Percentiles rank a stretch among this genome's conserved stretches.
Evolutionary conservation across 37 sponge, comb jelly and placozoan genomes (phyloP).

Genomic region (Haliclona indistincta): DNA sequence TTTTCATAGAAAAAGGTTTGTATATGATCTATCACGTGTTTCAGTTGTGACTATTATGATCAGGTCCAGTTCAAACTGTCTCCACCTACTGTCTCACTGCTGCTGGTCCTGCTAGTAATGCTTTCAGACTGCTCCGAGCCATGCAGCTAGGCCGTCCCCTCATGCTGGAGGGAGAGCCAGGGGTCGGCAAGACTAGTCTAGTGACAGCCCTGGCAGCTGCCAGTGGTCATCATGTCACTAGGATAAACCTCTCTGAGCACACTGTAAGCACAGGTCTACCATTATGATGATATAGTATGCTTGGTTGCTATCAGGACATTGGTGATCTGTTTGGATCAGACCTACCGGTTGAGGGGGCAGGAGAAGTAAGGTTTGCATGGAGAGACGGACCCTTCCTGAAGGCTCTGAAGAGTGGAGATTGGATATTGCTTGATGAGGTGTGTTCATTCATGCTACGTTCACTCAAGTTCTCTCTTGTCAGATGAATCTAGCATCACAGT

Average conservation of each 20-base stretch:
- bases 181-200: conserved; percentile 97
- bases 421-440: conserved; percentile 96
- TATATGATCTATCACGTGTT: neutral
- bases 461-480: conserved; percentile 10
- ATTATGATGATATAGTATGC: neutral
- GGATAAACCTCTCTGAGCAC: conserved; percentile 98
- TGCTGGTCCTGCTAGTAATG: conserved; percentile 68
- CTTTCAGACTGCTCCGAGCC: conserved; percentile 75
- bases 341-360: conserved; percentile 85
- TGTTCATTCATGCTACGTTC: neutral
- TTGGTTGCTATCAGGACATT: conserved; percentile 72
- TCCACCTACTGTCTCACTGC: conserved; percentile 54
- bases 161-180: conserved; percentile 93
- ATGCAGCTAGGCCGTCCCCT: conserved; percentile 90
- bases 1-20: conserved; percentile 63
- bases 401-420: conserved; percentile 87
- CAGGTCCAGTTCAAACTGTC: neutral
- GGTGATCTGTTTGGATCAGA: conserved; percentile 97
- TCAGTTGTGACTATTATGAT: neutral
- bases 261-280: conserved; percentile 58
- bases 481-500: conserved; percentile 98
- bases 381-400: conserved; percentile 95
- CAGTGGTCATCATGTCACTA: conserved; percentile 67
- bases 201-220: conserved; percentile 83
- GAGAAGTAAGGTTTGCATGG: conserved; percentile 82